A percentile compares a stretch with the other conserved stretches of the same genome.
Evolutionary conservation across 2,888 invertebrate genomes (phyloP).

Genomic region (Ethmia dodecea): DNA sequence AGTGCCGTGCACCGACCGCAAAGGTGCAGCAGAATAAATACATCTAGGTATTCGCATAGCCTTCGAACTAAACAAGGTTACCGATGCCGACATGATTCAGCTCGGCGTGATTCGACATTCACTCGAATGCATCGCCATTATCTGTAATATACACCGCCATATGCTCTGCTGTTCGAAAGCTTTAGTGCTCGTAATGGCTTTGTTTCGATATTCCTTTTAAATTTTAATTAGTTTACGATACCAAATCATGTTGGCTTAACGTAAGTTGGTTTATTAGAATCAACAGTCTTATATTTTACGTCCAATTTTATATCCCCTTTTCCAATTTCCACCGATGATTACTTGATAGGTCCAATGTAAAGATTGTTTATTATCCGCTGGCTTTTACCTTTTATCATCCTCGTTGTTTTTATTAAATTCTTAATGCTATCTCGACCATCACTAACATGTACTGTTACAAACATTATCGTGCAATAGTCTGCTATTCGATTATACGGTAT

Average conservation of each 20-base stretch:
- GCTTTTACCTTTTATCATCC: conserved; percentile 34
- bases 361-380: conserved; percentile 40
- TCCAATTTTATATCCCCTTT: too few relatives aligned
- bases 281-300: too few relatives aligned
- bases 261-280: too few relatives aligned
- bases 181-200: conserved; percentile 14
- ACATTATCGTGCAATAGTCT: conserved; percentile 39
- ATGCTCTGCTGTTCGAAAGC: conserved; percentile 24
- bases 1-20: conserved; percentile 37
- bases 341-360: conserved; percentile 38
- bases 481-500: conserved; percentile 34
- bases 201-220: conserved; percentile 20
- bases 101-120: conserved; percentile 37
- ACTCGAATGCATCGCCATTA: conserved; percentile 37
- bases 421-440: conserved; percentile 52
- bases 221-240: conserved; percentile 26
- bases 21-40: conserved; percentile 45
- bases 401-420: conserved; percentile 47
- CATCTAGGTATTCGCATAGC: conserved; percentile 32
- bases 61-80: conserved; percentile 52
- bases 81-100: conserved; percentile 34
- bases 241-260: conserved; percentile 9
- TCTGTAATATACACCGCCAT: conserved; percentile 30
- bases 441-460: conserved; percentile 53
- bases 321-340: conserved; percentile 47